Evolutionary conservation across 1,140 invertebrate genomes (phyloP).

Genomic region (Whitmania pigra): DNA sequence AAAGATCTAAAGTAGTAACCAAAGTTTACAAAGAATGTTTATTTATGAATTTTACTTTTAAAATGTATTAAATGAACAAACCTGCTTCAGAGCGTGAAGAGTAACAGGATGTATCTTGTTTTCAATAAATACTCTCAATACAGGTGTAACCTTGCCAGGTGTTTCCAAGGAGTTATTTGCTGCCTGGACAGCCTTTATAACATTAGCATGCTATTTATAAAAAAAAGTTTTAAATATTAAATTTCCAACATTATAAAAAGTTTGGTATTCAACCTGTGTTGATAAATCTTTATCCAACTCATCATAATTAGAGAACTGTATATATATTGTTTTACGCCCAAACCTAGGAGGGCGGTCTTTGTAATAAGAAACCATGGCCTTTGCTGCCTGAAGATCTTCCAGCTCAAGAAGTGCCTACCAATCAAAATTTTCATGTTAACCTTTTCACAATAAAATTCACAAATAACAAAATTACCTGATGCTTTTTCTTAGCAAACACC

Average conservation of each 20-base stretch:
- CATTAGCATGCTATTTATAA: constrained; percentile 3
- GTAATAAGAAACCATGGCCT: not conserved
- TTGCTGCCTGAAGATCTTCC: constrained; percentile 12
- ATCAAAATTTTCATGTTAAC: not conserved
- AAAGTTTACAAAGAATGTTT: not conserved
- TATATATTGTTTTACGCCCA: constrained; percentile 6
- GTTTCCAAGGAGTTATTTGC: not conserved
- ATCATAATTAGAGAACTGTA: constrained; percentile 8
- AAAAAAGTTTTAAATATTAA: not conserved
- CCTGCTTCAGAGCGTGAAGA: constrained; percentile 4
- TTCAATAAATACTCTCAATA: constrained; percentile 10
- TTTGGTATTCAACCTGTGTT: not conserved
- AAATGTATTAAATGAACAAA: not conserved
- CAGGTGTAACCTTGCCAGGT: not conserved
- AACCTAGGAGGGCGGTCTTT: not conserved
- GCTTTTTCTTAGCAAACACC: too few species aligned
- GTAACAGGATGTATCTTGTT: constrained; percentile 12
- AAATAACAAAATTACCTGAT: too few species aligned
- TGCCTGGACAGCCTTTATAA: constrained; percentile 1
- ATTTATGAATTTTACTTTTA: not conserved
- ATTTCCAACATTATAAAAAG: not conserved
- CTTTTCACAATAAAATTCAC: too few species aligned
- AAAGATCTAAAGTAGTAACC: not conserved
- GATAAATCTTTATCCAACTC: constrained; percentile 9
- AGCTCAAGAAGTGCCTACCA: not conserved